phyloP scores from a whole-genome alignment of 1,140 invertebrate species.

The Nomia melanderi region DNA sequence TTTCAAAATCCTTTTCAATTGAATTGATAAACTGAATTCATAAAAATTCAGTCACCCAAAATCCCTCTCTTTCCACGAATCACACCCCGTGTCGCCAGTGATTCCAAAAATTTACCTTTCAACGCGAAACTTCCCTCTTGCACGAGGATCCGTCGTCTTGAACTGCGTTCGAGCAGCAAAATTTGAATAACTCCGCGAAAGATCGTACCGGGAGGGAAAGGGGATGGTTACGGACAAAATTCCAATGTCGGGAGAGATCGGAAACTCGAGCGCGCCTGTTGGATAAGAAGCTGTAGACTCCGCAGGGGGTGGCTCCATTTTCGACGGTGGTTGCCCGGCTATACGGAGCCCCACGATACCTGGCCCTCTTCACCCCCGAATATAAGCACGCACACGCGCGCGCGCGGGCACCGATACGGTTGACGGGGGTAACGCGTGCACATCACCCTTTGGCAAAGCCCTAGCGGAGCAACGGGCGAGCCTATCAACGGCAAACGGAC shows the following conservation, averaged over 20 bases:
- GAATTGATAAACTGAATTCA: too few relatives aligned
- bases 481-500: slow-evolving; percentile 69
- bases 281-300: not conserved
- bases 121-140: too few relatives aligned
- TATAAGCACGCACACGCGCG: slow-evolving; percentile 24
- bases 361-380: slow-evolving; percentile 36
- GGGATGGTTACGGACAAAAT: slow-evolving; percentile 57
- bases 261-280: slow-evolving; percentile 1
- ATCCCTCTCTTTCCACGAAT: too few relatives aligned
- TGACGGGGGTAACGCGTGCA: slow-evolving; percentile 29
- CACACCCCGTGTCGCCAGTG: too few relatives aligned
- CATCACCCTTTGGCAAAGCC: slow-evolving; percentile 54
- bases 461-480: slow-evolving; percentile 63
- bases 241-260: slow-evolving; percentile 62
- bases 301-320: slow-evolving; percentile 35
- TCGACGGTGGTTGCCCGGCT: slow-evolving; percentile 42
- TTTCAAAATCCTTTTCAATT: too few relatives aligned
- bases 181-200: slow-evolving; percentile 65
- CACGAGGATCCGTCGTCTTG: not conserved
- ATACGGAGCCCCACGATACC: slow-evolving; percentile 53
- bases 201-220: too few relatives aligned
- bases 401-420: slow-evolving; percentile 10
- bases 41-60: too few relatives aligned
- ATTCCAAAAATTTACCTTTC: not conserved
- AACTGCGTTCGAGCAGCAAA: slow-evolving; percentile 64